These are phyloP conservation scores for Abrostola tripartita DNA, from an alignment of 2,888 invertebrate genomes.

Conservation along the genomic window DNA sequence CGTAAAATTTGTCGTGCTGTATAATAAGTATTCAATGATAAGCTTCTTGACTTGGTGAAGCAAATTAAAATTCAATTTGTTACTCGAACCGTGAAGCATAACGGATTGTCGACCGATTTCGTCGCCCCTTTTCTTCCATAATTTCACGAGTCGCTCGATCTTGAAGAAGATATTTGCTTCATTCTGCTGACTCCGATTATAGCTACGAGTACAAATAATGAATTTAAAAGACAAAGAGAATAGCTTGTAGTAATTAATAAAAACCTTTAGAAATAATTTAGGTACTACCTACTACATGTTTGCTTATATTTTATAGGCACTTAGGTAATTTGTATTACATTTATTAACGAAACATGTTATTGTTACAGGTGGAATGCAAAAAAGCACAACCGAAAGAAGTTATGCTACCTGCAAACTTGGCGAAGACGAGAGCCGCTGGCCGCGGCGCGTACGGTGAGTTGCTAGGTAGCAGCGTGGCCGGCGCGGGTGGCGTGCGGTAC, in stretches of 20 bases:
- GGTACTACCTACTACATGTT: no score
- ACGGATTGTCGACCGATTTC: conserved; percentile 84
- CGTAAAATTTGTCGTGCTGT: conserved; percentile 76
- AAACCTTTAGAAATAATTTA: not conserved
- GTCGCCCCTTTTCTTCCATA: conserved; percentile 83
- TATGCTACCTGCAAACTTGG: conserved; percentile 99
- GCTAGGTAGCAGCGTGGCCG: conserved; percentile 92
- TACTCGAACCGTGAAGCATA: conserved; percentile 84
- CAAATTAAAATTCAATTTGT: conserved; percentile 88
- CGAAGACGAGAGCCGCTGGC: conserved; percentile 98
- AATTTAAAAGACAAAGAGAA: conserved; percentile 47
- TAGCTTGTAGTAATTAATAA: conserved; percentile 10
- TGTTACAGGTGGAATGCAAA: conserved; percentile 99
- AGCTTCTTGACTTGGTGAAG: conserved; percentile 84
- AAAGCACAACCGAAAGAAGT: conserved; percentile 99
- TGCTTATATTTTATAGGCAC: not conserved
- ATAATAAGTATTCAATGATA: conserved; percentile 84
- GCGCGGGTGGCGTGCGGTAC: conserved; percentile 89
- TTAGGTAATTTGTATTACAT: not conserved
- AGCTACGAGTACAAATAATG: conserved; percentile 56
- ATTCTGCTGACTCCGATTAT: conserved; percentile 72
- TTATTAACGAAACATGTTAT: conserved; percentile 33
- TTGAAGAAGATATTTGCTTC: conserved; percentile 68
- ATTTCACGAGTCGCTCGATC: conserved; percentile 79
- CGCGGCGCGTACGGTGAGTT: conserved; percentile 99